Percentiles rank a stretch among this genome's conserved stretches.
phyloP scores from a whole-genome alignment of 2,113 vertebrate genomes.

The Ctenodactylus gundi region DNA sequence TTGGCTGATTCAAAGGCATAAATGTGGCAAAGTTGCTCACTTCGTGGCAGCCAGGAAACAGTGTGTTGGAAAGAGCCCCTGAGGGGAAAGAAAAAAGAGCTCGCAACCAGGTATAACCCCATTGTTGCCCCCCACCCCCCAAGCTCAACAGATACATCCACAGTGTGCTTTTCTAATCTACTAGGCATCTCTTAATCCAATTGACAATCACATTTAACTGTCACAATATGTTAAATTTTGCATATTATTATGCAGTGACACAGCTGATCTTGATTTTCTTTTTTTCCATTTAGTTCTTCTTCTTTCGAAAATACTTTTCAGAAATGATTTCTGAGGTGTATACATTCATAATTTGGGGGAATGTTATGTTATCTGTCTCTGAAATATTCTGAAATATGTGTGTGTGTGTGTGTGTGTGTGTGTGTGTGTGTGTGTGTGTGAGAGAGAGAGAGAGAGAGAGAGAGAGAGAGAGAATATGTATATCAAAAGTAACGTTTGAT shows the following conservation, averaged over 20 bases:
- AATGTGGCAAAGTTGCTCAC: not conserved
- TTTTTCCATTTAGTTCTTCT: not conserved
- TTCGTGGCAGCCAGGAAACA: not conserved
- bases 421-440: no score
- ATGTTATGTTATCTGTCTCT: not conserved
- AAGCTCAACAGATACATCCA: not conserved
- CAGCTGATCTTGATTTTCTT: not conserved
- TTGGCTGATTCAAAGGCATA: not conserved
- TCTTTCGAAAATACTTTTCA: not conserved
- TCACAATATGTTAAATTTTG: not conserved
- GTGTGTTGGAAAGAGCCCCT: not conserved
- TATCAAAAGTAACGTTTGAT: not conserved
- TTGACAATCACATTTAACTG: not conserved
- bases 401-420: not conserved
- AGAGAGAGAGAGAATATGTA: not conserved
- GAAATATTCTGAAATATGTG: not conserved
- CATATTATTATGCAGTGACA: not conserved
- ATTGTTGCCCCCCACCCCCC: rapidly evolving
- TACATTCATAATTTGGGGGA: not conserved
- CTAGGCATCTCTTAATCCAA: not conserved
- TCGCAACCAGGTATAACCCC: not conserved
- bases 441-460: no score
- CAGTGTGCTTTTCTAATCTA: not conserved
- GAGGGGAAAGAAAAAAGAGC: not conserved
- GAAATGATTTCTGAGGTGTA: not conserved